A percentile compares a stretch with the other conserved stretches of the same genome.
Conservation (phyloP, 2,888 invertebrate genomes). For the Choristoneura rosaceana region DNA sequence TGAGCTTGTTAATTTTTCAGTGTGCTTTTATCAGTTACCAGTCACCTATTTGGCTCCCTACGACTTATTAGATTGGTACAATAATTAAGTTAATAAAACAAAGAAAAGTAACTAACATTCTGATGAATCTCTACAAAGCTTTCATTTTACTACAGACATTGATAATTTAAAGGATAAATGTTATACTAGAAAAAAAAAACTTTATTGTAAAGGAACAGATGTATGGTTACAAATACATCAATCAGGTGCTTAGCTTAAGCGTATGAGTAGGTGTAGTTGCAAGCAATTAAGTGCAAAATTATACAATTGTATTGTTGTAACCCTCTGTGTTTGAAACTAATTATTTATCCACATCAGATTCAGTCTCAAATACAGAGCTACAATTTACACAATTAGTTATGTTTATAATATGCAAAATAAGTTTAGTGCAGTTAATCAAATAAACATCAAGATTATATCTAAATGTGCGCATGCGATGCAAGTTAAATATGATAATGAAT, state of each 20-base stretch:
- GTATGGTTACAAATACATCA: slow-evolving; percentile 49
- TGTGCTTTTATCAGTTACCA: slow-evolving; percentile 64
- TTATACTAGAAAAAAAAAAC: slow-evolving; percentile 40
- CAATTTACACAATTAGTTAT: slow-evolving; percentile 40
- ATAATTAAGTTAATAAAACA: background rate
- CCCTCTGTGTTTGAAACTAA: slow-evolving; percentile 60
- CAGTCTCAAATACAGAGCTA: slow-evolving; percentile 52
- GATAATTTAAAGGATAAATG: background rate
- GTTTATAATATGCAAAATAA: slow-evolving; percentile 49
- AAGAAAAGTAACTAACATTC: background rate
- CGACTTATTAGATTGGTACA: background rate
- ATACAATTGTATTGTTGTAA: slow-evolving; percentile 52
- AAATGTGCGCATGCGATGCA: slow-evolving; percentile 67
- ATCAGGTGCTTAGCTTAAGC: slow-evolving; percentile 70
- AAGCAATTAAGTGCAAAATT: slow-evolving; percentile 76
- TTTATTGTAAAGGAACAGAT: slow-evolving; percentile 46
- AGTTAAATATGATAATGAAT: slow-evolving; percentile 56
- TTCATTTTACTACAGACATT: background rate
- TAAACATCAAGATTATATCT: slow-evolving; percentile 19
- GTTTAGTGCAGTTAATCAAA: slow-evolving; percentile 47
- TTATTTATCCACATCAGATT: slow-evolving; percentile 48
- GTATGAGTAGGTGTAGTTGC: slow-evolving; percentile 70
- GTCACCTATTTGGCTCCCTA: slow-evolving; percentile 62
- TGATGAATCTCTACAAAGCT: background rate
- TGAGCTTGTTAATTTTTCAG: slow-evolving; percentile 42